phyloP scores from a whole-genome alignment of 1,140 invertebrate species.

The Pogonus chalceus region DNA sequence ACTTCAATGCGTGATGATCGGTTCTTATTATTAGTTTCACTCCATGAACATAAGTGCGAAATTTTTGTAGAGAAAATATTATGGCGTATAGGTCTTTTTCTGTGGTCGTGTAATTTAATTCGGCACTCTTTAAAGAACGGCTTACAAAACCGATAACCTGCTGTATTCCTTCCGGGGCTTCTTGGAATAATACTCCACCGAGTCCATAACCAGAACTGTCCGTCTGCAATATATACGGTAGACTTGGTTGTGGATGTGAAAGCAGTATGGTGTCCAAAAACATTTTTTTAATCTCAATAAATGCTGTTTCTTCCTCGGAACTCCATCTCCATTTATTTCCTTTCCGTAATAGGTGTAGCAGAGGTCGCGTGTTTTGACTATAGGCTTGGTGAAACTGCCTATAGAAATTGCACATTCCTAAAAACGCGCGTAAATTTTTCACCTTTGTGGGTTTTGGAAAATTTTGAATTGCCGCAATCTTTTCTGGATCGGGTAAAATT shows the following conservation, averaged over 20 bases:
- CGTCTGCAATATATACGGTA: constrained; percentile 19
- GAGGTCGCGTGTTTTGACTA: background rate
- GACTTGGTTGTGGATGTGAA: constrained; percentile 17
- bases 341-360: background rate
- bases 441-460: constrained; percentile 25
- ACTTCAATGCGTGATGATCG: constrained; percentile 36
- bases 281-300: background rate
- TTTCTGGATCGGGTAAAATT: constrained; percentile 25
- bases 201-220: constrained; percentile 18
- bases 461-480: constrained; percentile 23
- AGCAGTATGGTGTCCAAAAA: constrained; percentile 19
- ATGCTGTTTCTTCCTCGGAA: background rate
- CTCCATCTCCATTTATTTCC: constrained; percentile 4
- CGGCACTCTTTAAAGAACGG: constrained; percentile 11
- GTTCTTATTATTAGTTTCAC: constrained; percentile 28
- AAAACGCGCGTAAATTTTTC: constrained; percentile 26
- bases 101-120: constrained; percentile 22
- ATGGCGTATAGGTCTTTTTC: constrained; percentile 27
- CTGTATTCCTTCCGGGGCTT: constrained; percentile 5
- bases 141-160: constrained; percentile 14
- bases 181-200: constrained; percentile 17
- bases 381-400: background rate
- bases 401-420: constrained; percentile 12
- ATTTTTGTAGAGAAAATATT: constrained; percentile 25
- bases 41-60: constrained; percentile 22